Base-by-base conservation (phyloP, 2,113 vertebrate species). In the Felis catus region DNA sequence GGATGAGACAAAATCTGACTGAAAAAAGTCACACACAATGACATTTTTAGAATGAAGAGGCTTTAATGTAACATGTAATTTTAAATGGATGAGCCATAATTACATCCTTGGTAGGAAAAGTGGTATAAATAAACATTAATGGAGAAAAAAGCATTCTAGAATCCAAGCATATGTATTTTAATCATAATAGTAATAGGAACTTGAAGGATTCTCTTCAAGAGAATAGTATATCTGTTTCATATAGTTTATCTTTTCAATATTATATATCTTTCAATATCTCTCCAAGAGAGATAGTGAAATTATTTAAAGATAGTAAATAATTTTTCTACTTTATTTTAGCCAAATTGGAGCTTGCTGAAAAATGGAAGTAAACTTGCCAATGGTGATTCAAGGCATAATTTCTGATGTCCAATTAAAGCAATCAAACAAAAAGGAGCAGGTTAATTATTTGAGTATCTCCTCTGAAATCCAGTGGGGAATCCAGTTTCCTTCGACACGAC, bases 71-170 rank as follows among this genome's bases (percentile, higher is more conserved):
- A 98, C 97, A 98, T 98, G 92, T 94, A 97, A 97, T 97, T 98
- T 97, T 98, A 98, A 98, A 98, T 98, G 96, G 97, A 98, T 98
- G 97, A 98, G 98, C 97, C 98, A 98, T 97, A 98, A 98, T 98
- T 97, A 98, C 92, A 98, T 89, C 58, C 63, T 97, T 97, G 97
- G 97, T 98, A 98, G 97, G 94, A 19, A 98, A 88, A 82, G 15
- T 3, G 70, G 89, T 98, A 96, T 98, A 98, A 98, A 98, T 98
- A 98, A 98, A 96, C 94, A 97, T 98, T 97, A 99, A 96, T 92
- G 97, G 95, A 98, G 96, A 98, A 86, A 97, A 94, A 95, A 98
- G 95, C 73, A 98, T 91, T 97, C 96, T 98, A 97, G 97, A 98
- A 86, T 88, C 94, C 97, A 98, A 96, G 93, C 95, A 97, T 98